Base-by-base conservation (phyloP, 2,797 vertebrate genomes). In the Acipenser transmontanus region DNA sequence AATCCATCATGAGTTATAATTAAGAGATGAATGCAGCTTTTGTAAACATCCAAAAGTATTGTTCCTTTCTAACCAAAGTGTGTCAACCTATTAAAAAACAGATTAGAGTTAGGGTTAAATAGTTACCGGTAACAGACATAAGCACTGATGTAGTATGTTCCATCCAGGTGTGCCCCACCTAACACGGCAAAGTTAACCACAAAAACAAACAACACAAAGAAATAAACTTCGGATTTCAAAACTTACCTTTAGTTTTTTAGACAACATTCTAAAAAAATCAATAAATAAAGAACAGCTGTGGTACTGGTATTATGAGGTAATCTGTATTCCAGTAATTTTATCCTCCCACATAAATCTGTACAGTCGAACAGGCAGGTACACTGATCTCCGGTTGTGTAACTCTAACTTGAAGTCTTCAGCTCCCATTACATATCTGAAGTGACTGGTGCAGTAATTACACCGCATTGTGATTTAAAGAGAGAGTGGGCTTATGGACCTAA, bases 391-490 rank as follows among this genome's bases (percentile, higher is more conserved):
- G 9, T 69, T 48, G 67, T 69, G 54, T 73, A 77, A 73, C 59
- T 17, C 17, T 17, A 17, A 17, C 17, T 17, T 17, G 17, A 17
- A 17, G 17, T 17, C 1, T 71, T 14, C 69, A 10, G 74, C 64
- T 75, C 67, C 70, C 70, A 77, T 77, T 72, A 76, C 76, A 72
- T 11, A 57, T 57, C 54, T 57, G 12, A 57, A 88, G 80, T 79
- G 81, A 66, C 48, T 70, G 73, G 73, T 61, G 71, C 72, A 66
- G 74, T 51, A 65, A 62, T 62, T 75, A 71, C 79, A 69, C 76
- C 83, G 77, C 81, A 71, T 72, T 73, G 69, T 17, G 76, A 61
- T 71, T 92, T 91, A 92, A 92, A 92, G 91, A 47, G 68, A 80
- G 85, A 91, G 88, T 65, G n/a, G 52, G 62, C 68, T 71, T 61